Base-by-base conservation (phyloP, 2,888 invertebrate genomes). In the Aspidapion aeneum region DNA sequence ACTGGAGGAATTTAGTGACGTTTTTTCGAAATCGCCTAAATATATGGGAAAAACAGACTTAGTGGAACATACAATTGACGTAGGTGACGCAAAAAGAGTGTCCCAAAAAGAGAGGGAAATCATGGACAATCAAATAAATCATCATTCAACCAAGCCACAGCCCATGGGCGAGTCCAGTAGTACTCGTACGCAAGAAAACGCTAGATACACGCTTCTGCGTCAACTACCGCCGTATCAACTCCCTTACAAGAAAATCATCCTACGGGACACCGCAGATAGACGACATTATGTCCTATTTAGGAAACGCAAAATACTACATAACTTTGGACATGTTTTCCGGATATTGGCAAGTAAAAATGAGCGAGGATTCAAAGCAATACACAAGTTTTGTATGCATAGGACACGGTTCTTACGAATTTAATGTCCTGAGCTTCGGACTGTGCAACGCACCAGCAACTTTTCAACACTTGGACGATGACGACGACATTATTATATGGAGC, bases 141-240 rank as follows among this genome's bases (percentile, higher is more conserved):
- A 59, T 59, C 9, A 59, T 59, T 17, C 18, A 17, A 55, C 18
- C 51, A 3, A 56, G 54, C 55, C n/a, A n/a, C n/a, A n/a, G n/a
- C n/a, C n/a, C 51, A 12, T 58, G 52, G 51, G 48, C 58, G 5
- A 55, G n/a, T n/a, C 60, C 60, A 56, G 60, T 59, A 18, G 60
- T 59, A 2, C 21, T 59, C 3, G 60, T 18, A 3, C 56, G n/a
- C 9, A 59, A 59, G 12, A 48, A 59, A 52, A 19, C 12, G 18
- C 55, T 19, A 18, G 18, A 18, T 3, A 55, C 48, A 20, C 18
- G 56, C 19, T 56, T 56, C 21, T 56, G 56, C 56, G 5, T 56
- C 7, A 54, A 59, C 18, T 59, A 56, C 18, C 16, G 51, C 9
- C 55, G 52, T 9, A 9, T 59, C 16, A 59, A 59, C 21, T 5